Evolutionary conservation across 2,113 vertebrate genomes (phyloP).

Genomic region (Odobenus rosmarus): DNA sequence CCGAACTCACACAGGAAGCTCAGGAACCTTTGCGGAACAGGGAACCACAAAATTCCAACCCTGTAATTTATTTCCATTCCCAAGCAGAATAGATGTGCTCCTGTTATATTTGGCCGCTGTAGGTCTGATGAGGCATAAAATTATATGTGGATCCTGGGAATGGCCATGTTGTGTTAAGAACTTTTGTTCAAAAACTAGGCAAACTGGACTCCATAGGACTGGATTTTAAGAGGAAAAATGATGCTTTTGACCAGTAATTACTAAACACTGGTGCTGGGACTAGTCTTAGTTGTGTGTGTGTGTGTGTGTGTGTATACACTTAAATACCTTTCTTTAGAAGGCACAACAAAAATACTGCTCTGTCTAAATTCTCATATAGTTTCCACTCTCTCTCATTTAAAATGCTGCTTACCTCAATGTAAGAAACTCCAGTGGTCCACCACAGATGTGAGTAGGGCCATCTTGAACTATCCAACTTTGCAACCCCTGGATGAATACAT

Average conservation of each 20-base stretch:
- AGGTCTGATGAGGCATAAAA: background rate
- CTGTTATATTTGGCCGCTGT: background rate
- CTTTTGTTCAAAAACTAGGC: background rate
- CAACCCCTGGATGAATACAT: background rate
- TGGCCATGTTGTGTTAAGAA: background rate
- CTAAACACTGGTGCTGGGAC: background rate
- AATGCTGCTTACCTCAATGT: background rate
- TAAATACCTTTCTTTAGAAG: too few species aligned
- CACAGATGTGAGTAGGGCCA: fast-evolving
- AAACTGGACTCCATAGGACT: background rate
- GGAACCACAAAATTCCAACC: background rate
- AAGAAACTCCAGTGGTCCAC: background rate
- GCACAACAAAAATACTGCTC: too few species aligned
- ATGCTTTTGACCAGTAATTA: background rate
- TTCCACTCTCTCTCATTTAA: background rate
- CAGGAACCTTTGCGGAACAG: background rate
- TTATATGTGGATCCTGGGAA: background rate
- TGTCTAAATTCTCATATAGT: too few species aligned
- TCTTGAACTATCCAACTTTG: background rate
- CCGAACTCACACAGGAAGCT: background rate
- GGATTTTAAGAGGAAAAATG: background rate
- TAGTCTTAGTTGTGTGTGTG: background rate
- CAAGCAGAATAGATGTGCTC: background rate
- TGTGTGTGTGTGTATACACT: background rate
- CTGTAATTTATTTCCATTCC: background rate